Evolutionary conservation across 2,113 vertebrate species (phyloP).

Genomic region (Ochotona princeps): DNA sequence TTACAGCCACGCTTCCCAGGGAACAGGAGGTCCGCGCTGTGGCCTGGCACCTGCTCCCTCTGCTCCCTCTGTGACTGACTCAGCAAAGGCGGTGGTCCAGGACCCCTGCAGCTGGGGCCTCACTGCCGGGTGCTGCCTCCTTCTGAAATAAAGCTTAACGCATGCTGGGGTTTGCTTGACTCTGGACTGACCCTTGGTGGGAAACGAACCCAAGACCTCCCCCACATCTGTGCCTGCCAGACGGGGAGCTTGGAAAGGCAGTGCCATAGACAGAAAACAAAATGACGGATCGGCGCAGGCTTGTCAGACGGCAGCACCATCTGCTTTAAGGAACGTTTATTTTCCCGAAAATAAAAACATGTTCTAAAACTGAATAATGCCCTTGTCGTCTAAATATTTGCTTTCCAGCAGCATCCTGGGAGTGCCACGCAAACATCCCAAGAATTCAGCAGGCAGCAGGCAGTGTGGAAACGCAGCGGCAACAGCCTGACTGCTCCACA

Average conservation of each 20-base stretch:
- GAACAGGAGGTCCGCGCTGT: no score
- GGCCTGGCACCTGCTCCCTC: no score
- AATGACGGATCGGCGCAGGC: slow-evolving; percentile 46
- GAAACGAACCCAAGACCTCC: background rate
- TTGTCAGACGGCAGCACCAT: slow-evolving; percentile 70
- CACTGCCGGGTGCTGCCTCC: background rate
- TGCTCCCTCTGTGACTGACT: no score
- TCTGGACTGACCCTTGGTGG: background rate
- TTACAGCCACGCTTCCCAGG: no score
- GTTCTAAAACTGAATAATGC: slow-evolving; percentile 70
- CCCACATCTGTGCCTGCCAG: slow-evolving; percentile 53
- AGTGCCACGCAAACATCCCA: slow-evolving; percentile 7
- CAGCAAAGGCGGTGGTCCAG: background rate
- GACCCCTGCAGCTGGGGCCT: background rate
- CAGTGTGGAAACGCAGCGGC: background rate
- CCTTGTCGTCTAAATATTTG: slow-evolving; percentile 80
- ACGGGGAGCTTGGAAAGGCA: slow-evolving; percentile 53
- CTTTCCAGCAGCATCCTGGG: slow-evolving; percentile 60
- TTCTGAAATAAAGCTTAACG: background rate
- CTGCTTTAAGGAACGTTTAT: slow-evolving; percentile 81
- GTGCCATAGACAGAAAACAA: background rate
- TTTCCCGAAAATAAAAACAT: slow-evolving; percentile 75
- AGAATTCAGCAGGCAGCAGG: background rate
- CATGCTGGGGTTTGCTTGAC: background rate
- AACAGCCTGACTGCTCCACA: background rate